phyloP scores from a whole-genome alignment of 2,113 vertebrate genomes.

The Eubucco bourcierii region DNA sequence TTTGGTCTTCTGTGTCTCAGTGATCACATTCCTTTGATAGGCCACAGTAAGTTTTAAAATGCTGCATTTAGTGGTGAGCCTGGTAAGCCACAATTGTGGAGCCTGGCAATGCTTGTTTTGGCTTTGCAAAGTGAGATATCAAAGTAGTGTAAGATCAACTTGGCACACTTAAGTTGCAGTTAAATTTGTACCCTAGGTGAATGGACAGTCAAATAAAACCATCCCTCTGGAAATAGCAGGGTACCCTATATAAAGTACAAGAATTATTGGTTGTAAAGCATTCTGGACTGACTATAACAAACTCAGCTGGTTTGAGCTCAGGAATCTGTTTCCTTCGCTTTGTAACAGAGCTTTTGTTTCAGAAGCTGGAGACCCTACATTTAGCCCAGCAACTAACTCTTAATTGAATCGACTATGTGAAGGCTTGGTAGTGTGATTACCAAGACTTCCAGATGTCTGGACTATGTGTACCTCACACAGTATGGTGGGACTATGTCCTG shows the following conservation, averaged over 20 bases:
- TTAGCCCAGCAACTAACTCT: constrained; percentile 13
- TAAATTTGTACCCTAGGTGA: constrained; percentile 26
- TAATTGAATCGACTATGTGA: neutral
- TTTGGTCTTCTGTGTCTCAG: constrained; percentile 47
- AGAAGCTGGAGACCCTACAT: neutral
- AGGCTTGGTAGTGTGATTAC: neutral
- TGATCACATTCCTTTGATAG: constrained; percentile 60
- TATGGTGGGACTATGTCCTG: neutral
- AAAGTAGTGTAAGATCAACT: constrained; percentile 48
- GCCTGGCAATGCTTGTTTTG: constrained; percentile 40
- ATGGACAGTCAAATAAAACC: constrained; percentile 28
- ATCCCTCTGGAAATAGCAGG: constrained; percentile 38
- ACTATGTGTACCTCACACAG: neutral
- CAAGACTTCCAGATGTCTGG: neutral
- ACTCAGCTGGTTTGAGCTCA: constrained; percentile 7
- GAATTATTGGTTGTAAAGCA: constrained; percentile 57
- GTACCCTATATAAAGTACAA: constrained; percentile 26
- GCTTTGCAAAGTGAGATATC: constrained; percentile 55
- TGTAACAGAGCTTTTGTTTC: constrained; percentile 41
- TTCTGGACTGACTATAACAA: constrained; percentile 42
- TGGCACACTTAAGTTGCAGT: neutral
- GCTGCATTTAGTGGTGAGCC: constrained; percentile 39
- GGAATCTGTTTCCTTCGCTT: constrained; percentile 10
- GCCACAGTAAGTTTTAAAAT: constrained; percentile 24
- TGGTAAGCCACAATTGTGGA: constrained; percentile 60